Percentiles rank a stretch among this genome's conserved stretches.
Conservation (phyloP, 2,888 invertebrate genomes). For the Muschampia plurimacula region DNA sequence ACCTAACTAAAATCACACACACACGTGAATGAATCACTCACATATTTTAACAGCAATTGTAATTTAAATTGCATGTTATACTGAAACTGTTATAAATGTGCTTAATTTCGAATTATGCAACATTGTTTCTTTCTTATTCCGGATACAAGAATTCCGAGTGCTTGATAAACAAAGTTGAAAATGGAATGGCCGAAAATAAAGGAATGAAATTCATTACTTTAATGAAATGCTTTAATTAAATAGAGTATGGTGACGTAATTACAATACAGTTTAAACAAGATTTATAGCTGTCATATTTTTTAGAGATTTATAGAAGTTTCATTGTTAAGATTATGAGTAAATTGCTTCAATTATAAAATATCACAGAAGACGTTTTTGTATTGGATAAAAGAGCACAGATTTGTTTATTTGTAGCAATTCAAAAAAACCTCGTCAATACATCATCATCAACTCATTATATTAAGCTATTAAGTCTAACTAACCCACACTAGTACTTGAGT, state of each 20-base stretch:
- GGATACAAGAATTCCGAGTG: slow-evolving; percentile 2
- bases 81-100: neutral
- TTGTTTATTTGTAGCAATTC: neutral
- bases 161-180: slow-evolving; percentile 26
- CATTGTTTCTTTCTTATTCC: slow-evolving; percentile 17
- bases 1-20: neutral
- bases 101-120: neutral
- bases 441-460: neutral
- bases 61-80: slow-evolving; percentile 1
- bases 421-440: neutral
- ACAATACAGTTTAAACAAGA: slow-evolving; percentile 13
- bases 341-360: neutral
- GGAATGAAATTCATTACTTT: slow-evolving; percentile 21
- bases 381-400: neutral
- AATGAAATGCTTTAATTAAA: slow-evolving; percentile 19
- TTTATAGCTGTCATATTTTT: neutral
- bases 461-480: neutral
- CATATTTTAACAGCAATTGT: neutral
- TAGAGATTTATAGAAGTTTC: neutral
- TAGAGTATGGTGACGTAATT: slow-evolving; percentile 2
- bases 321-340: neutral
- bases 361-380: neutral
- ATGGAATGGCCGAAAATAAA: slow-evolving; percentile 18
- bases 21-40: neutral
- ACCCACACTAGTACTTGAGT: neutral